Conservation (phyloP, 92 coral and sea anemone species). For the Actinostola sp. region DNA sequence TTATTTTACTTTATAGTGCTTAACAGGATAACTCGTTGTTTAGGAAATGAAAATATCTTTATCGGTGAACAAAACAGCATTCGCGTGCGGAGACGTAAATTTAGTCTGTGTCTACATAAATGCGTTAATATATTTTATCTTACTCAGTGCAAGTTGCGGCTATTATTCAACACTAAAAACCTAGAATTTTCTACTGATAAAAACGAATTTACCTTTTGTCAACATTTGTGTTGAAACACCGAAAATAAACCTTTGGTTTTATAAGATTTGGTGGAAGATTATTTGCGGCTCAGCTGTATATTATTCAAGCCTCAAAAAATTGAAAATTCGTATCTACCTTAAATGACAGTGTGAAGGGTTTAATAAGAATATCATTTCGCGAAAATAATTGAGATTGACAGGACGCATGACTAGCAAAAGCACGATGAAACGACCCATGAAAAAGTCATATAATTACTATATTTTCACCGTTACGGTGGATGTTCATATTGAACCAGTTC, state of each 20-base stretch:
- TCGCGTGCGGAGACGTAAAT: no score
- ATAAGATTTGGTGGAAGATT: no score
- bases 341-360: not conserved
- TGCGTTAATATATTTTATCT: no score
- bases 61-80: no score
- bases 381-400: not conserved
- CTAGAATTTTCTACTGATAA: constrained; percentile 5
- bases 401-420: not conserved
- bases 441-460: not conserved
- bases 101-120: no score
- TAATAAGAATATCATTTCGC: not conserved
- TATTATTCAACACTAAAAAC: not conserved
- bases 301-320: no score
- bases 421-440: not conserved
- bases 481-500: no score
- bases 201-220: not conserved
- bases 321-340: not conserved
- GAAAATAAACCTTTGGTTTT: not conserved
- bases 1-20: no score
- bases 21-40: no score
- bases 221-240: not conserved
- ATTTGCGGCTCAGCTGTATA: no score
- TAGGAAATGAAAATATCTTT: no score
- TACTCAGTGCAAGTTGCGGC: no score
- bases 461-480: not conserved